Evolutionary conservation across 2,888 invertebrate genomes (phyloP), one percentile per base, ranked within the genome.

Genomic region (Agrochola circellaris): DNA sequence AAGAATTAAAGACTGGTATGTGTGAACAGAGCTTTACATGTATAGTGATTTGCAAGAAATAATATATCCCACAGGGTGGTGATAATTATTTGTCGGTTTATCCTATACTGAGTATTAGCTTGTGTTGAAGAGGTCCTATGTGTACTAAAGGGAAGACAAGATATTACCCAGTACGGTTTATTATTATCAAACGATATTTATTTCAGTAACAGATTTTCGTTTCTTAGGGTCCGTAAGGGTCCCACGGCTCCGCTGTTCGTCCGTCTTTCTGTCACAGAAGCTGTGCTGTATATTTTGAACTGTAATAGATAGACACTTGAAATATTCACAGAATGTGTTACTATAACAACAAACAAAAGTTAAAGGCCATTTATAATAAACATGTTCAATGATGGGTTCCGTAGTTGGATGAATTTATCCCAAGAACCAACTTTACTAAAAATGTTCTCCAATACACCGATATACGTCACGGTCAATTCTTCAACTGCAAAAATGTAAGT

Each of bases 41-140:
- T 51, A 58, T 38, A 68, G n/a, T 72, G 34, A 77, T 80, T 72
- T 58, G 51, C 61, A 56, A 75, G 51, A 80, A 66, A 69, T 61
- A 56, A 54, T 38, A 54, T 58, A 69, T 67, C 30, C 23, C 34
- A 34, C 26, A 48, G 13, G 30, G 5, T n/a, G 6, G 38, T 34
- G 34, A 67, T 58, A 51, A 68, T 64, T 75, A 68, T 64, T 67
- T 51, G 38, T 58, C 30, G 23, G 51, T 56, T 64, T 58, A 15
- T 34, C 42, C 42, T 51, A 54, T 38, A n/a, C 1, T 54, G 0
- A 51, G 13, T 38, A 30, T 58, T 15, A 56, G 26, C 58, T 58
- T 26, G 15, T 58, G 26, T 54, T 69, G 51, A 54, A 62, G 8
- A 34, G 34, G 2, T 54, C 48, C 17, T 38, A 15, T 48, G 11